These are phyloP conservation scores for Actias luna DNA, from an alignment of 2,888 invertebrate species.

Conservation along the genomic window DNA sequence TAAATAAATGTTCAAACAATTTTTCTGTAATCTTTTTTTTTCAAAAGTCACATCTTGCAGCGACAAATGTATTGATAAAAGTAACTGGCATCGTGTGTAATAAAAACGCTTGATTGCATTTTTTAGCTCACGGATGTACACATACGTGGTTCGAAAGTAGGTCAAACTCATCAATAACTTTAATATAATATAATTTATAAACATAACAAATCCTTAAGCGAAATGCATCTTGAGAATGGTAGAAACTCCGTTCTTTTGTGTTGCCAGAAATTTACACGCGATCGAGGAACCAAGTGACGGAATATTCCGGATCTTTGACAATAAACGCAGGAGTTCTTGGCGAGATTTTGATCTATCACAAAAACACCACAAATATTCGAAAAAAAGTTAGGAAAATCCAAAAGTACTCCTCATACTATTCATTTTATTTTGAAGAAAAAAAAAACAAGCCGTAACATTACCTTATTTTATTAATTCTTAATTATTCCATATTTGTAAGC, in stretches of 20 bases:
- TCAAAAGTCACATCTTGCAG: background rate
- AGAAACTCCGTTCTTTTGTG: background rate
- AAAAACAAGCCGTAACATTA: no score
- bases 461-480: no score
- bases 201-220: no score
- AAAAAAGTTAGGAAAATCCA: no score
- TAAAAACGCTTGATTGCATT: conserved; percentile 4
- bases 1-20: no score
- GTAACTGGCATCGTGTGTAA: conserved; percentile 2
- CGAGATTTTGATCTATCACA: no score
- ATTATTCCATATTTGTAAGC: no score
- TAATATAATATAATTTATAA: background rate
- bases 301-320: no score
- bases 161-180: background rate
- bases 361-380: no score
- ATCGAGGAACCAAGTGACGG: background rate
- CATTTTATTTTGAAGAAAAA: no score
- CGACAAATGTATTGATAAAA: background rate
- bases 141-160: background rate
- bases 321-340: no score
- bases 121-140: background rate
- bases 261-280: background rate
- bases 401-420: no score
- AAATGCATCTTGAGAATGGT: background rate
- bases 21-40: background rate